Conservation (phyloP, 2,888 invertebrate species). For the Acleris emargana region DNA sequence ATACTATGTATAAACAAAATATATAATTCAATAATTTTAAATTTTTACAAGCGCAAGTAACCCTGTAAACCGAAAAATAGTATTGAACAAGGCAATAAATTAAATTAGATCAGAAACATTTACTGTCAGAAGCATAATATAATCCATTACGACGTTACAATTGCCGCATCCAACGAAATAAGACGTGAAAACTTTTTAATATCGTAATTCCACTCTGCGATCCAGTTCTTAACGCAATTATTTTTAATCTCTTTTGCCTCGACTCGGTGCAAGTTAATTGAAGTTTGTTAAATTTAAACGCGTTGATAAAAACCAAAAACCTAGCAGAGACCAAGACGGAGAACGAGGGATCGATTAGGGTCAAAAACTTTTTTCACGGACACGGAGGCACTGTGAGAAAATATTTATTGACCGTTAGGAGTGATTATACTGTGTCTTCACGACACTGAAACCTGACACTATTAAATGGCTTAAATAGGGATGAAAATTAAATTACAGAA, state of each 20-base stretch:
- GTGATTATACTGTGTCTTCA: too few species aligned
- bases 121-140: neutral
- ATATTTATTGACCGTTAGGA: neutral
- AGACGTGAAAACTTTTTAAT: constrained; percentile 27
- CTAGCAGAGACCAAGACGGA: neutral
- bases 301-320: constrained; percentile 6
- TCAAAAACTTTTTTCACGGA: neutral
- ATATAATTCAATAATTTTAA: too few species aligned
- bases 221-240: constrained; percentile 21
- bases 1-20: too few species aligned
- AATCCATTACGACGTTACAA: neutral
- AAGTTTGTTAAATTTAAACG: constrained; percentile 31
- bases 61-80: too few species aligned
- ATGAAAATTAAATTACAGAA: too few species aligned
- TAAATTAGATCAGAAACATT: neutral
- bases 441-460: too few species aligned
- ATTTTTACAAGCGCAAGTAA: too few species aligned
- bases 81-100: too few species aligned
- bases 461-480: too few species aligned
- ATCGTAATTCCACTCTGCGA: constrained; percentile 8
- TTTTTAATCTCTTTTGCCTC: constrained; percentile 26
- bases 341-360: neutral
- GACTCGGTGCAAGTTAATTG: constrained; percentile 18
- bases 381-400: neutral
- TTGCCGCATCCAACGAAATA: neutral